Evolutionary conservation across 2,888 invertebrate species (phyloP).

Genomic region (Oxytorus armatus): DNA sequence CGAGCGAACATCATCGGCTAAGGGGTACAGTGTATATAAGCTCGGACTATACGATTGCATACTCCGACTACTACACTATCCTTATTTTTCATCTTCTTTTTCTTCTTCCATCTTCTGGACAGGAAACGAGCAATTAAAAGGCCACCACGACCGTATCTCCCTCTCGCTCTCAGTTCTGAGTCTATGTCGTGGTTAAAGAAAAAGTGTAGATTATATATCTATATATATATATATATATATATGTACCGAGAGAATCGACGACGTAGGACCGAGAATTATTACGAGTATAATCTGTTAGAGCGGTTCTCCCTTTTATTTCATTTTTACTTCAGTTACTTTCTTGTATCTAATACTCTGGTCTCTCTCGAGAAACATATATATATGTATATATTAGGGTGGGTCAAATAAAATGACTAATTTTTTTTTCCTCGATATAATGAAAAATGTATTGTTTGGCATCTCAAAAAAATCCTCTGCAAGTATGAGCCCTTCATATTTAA

Average conservation of each 20-base stretch:
- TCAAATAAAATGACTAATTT: no score
- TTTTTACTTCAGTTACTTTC: slow-evolving; percentile 8
- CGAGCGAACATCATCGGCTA: slow-evolving; percentile 37
- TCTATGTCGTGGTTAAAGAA: slow-evolving; percentile 18
- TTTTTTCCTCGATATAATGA: no score
- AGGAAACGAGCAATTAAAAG: slow-evolving; percentile 83
- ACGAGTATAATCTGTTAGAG: slow-evolving; percentile 15
- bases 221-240: slow-evolving; percentile 2
- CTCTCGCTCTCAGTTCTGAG: slow-evolving; percentile 59
- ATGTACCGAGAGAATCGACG: slow-evolving; percentile 12
- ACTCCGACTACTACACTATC: slow-evolving; percentile 27
- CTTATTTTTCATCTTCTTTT: slow-evolving; percentile 48
- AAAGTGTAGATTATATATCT: slow-evolving; percentile 8
- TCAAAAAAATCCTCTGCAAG: no score
- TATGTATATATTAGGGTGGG: no score
- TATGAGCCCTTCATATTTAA: no score
- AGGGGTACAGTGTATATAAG: not conserved
- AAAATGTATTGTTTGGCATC: no score
- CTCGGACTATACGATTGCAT: slow-evolving; percentile 17
- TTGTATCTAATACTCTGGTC: not conserved
- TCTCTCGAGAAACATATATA: slow-evolving; percentile 1
- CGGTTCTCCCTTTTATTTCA: not conserved
- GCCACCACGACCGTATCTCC: slow-evolving; percentile 79
- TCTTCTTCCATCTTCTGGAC: slow-evolving; percentile 75
- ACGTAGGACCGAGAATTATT: slow-evolving; percentile 33